phyloP scores from a whole-genome alignment of 64 coral and sea anemone species.

The Pachyseris speciosa region DNA sequence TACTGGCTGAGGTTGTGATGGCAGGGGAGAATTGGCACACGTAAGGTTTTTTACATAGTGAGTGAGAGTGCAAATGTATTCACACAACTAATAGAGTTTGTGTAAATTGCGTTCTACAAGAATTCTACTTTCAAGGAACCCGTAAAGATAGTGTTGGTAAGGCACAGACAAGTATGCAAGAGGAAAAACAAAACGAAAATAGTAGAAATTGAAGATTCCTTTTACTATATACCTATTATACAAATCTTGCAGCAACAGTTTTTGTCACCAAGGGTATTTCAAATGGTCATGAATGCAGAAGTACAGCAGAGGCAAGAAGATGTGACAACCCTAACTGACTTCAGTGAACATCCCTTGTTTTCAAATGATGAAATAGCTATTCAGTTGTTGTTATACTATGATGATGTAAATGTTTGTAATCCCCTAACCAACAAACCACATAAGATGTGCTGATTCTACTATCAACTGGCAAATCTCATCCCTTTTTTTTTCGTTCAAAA shows the following conservation, averaged over 20 bases:
- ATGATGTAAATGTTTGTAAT: constrained; percentile 62
- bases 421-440: constrained; percentile 24
- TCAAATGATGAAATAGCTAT: constrained; percentile 37
- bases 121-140: too few species aligned
- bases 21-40: too few species aligned
- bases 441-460: constrained; percentile 69
- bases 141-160: background rate
- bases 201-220: constrained; percentile 23
- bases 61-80: too few species aligned
- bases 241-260: constrained; percentile 12
- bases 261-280: background rate
- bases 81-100: too few species aligned
- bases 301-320: background rate
- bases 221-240: constrained; percentile 16
- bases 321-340: background rate
- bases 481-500: constrained; percentile 56
- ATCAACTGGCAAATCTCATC: constrained; percentile 46
- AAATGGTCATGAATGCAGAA: background rate
- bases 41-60: too few species aligned
- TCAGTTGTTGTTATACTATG: constrained; percentile 58
- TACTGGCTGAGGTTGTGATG: too few species aligned
- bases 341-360: constrained; percentile 43
- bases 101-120: too few species aligned
- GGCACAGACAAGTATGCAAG: background rate
- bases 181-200: background rate